These are phyloP conservation scores for Anastrepha obliqua DNA, from an alignment of 1,140 invertebrate genomes.

Conservation along the genomic window DNA sequence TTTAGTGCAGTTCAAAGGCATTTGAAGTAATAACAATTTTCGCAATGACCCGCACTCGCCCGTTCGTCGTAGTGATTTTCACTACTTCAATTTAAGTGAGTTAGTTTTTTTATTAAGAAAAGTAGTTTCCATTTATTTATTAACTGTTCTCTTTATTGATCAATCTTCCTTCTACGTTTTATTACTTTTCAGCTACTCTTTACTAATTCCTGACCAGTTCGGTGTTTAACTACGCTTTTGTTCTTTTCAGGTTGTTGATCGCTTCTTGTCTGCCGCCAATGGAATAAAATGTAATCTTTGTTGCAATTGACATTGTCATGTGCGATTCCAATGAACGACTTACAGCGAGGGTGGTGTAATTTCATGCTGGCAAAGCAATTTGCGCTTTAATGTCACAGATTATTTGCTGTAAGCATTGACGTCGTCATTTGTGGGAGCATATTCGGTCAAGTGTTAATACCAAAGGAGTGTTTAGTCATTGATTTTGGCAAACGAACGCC, in stretches of 20 bases:
- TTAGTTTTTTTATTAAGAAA: too few species aligned
- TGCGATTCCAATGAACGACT: conserved; percentile 18
- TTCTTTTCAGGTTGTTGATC: background rate
- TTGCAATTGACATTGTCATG: conserved; percentile 8
- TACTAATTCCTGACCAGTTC: background rate
- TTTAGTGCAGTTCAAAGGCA: conserved; percentile 6
- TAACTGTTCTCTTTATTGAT: background rate
- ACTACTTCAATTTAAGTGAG: background rate
- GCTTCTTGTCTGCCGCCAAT: background rate
- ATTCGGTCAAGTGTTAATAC: conserved; percentile 11
- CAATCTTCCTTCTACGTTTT: background rate
- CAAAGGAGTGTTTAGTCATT: too few species aligned
- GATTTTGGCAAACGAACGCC: too few species aligned
- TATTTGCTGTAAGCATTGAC: conserved; percentile 13
- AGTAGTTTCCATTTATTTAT: background rate
- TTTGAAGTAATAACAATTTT: conserved; percentile 9
- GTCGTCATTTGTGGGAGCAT: background rate
- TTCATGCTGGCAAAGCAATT: background rate
- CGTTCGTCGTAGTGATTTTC: background rate
- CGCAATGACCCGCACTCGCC: background rate
- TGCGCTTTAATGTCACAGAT: background rate
- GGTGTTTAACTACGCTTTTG: background rate
- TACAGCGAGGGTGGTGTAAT: background rate
- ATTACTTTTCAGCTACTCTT: background rate
- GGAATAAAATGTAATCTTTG: background rate